These are phyloP conservation scores for Noctua janthina DNA, from an alignment of 2,888 invertebrate species.

Conservation along the genomic window DNA sequence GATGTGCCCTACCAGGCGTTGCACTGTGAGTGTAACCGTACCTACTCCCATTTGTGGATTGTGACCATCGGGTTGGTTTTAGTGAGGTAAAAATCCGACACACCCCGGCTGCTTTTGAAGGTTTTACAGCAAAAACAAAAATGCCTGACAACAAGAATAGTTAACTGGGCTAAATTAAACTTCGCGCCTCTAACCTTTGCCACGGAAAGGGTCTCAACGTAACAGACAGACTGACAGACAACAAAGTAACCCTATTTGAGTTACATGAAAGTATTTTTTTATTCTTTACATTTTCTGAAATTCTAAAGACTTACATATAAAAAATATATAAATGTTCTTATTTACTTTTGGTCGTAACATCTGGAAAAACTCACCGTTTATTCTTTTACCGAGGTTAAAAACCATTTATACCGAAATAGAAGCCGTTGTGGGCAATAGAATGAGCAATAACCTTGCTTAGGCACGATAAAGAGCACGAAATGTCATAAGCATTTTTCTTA, in stretches of 20 bases:
- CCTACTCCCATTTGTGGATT: too few species aligned
- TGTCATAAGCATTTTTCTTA: background rate
- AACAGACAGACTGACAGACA: background rate
- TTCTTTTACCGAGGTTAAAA: constrained; percentile 4
- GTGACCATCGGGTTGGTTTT: too few species aligned
- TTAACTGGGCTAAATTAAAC: background rate
- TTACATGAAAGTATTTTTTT: background rate
- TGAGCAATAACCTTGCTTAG: constrained; percentile 13
- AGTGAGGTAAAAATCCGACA: background rate
- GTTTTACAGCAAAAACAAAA: background rate
- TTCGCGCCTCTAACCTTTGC: background rate
- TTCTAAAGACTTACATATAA: background rate
- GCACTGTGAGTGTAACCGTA: background rate
- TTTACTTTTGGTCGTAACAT: background rate
- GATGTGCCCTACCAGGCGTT: background rate
- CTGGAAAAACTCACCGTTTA: background rate
- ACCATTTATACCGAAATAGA: constrained; percentile 19
- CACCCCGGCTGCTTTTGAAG: background rate
- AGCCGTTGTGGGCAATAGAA: background rate
- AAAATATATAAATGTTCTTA: background rate
- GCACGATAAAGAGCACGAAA: constrained; percentile 23
- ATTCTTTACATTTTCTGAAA: background rate
- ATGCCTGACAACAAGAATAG: background rate
- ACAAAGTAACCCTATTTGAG: background rate
- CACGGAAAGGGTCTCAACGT: background rate